Percentiles rank a stretch among this genome's conserved stretches.
Conservation (phyloP, 2,888 invertebrate genomes). For the Tiliacea citrago region DNA sequence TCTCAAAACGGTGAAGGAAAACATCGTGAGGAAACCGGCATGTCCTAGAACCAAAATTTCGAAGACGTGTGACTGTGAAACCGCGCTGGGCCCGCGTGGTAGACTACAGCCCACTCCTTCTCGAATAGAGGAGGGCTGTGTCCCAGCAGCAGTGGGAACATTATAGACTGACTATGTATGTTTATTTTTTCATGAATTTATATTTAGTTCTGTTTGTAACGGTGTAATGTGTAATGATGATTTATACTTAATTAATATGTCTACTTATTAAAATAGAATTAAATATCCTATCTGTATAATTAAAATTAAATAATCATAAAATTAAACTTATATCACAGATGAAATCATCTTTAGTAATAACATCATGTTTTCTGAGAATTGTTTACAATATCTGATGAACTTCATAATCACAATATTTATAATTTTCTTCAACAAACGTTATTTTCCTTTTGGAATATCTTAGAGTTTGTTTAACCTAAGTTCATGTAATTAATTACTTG, state of each 20-base stretch:
- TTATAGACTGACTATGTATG: no score
- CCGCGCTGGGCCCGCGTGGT: no score
- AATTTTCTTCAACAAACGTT: not conserved
- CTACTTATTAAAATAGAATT: not conserved
- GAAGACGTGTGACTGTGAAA: no score
- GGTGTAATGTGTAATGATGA: not conserved
- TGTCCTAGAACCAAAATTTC: no score
- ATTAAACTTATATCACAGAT: not conserved
- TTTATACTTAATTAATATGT: not conserved
- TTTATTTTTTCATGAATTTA: not conserved
- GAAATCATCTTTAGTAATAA: not conserved
- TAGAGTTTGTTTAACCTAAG: not conserved
- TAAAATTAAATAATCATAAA: not conserved
- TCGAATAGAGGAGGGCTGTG: no score
- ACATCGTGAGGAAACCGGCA: no score
- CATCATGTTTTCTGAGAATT: conserved; percentile 6
- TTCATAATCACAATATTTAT: conserved; percentile 5
- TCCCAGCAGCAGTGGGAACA: no score
- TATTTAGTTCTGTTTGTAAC: not conserved
- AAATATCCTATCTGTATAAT: not conserved
- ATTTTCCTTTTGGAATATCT: not conserved
- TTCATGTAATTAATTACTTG: not conserved
- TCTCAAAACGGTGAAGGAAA: no score
- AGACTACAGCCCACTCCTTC: no score
- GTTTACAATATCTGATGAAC: conserved; percentile 5